Evolutionary conservation across 2,888 invertebrate genomes (phyloP), one percentile per base, ranked within the genome.

Genomic region (Quadroppia sp.): DNA sequence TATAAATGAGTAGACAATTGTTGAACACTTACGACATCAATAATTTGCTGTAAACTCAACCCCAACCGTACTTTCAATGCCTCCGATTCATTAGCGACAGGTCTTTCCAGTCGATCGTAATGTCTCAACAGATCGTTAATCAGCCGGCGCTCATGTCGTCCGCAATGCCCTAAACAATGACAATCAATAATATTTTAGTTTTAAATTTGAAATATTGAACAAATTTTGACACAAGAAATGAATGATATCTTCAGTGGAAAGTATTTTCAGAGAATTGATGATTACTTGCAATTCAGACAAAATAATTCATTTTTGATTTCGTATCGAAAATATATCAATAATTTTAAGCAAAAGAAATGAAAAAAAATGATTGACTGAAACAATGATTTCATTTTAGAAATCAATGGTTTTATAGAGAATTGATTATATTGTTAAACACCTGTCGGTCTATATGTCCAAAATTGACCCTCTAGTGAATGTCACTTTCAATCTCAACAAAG

Each of bases 31-130:
- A 94, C 94, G 89, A 94, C 94, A 87, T 94, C 94, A 85, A 94
- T 94, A 86, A 94, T 94, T 88, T 94, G 94, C 92, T 93, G 93
- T 85, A 94, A 89, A 83, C 94, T 94, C 86, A 94, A 89, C 85
- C 94, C 94, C 87, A 94, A 94, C 87, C 92, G 93, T 85, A 94
- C 89, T 87, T 90, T 90, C 83, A 94, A 88, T 82, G 94, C 92
- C 86, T 94, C 94, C 85, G 93, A 93, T 88, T 94, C 94, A 87
- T 94, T 94, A 85, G 91, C 90, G 83, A 94, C 94, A 81, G 93
- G 93, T 83, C 94, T 88, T 87, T 94, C 94, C 86, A 94, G 87
- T 83, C 91, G 91, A 87, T 94, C 94, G 88, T 94, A 94, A 84
- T 90, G 87, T 86, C 92, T 91, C 85, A 94, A 88, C 83, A 94